Base-by-base conservation (phyloP, 2,113 vertebrate species). In the Eudyptes chrysolophus region DNA sequence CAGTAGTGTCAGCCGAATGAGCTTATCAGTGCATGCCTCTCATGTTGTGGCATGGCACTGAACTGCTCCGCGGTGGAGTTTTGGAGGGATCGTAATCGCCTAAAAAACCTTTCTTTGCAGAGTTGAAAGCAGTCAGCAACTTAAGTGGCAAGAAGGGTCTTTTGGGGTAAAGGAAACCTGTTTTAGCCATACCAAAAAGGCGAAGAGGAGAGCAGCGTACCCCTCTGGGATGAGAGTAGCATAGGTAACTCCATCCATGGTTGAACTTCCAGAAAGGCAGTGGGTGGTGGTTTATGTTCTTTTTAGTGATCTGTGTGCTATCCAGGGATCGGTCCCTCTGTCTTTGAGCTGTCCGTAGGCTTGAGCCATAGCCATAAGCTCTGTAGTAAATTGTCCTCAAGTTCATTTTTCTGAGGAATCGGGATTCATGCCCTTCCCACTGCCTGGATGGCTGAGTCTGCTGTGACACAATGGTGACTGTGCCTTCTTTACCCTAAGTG, bases 381-480 rank as follows among this genome's bases (percentile, higher is more conserved):
- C 29, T 15, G 26, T 12, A 24, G 16, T 32, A 75, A 78, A 52
- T 36, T 76, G 21, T 69, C 52, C 61, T 91, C 34, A 20, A 34
- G 66, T 58, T 92, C 16, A 29, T n/a, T 44, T 84, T 75, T 40
- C 69, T 24, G 36, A 49, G 57, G 65, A 65, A 62, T n/a, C 0
- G 0, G 49, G 6, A 15, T 76, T 92, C 14, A 0, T 51, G 42
- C 29, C 11, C 10, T 61, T 95, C 57, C 30, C 0, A 0, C n/a
- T 79, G 61, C 60, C 22, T 83, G 30, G 16, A 29, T 81, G 51
- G 51, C 29, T 26, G 48, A 29, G 24, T 21, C 16, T 36, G 27
- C 74, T 76, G 57, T 82, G 69, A 44, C 65, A 32, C 7, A n/a
- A 32, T 3, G 0, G 34, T 29, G 25, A 10, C 49, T 61, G 27